These are phyloP conservation scores for Acanthosoma haemorrhoidale DNA, from an alignment of 2,888 invertebrate genomes.

Conservation along the genomic window DNA sequence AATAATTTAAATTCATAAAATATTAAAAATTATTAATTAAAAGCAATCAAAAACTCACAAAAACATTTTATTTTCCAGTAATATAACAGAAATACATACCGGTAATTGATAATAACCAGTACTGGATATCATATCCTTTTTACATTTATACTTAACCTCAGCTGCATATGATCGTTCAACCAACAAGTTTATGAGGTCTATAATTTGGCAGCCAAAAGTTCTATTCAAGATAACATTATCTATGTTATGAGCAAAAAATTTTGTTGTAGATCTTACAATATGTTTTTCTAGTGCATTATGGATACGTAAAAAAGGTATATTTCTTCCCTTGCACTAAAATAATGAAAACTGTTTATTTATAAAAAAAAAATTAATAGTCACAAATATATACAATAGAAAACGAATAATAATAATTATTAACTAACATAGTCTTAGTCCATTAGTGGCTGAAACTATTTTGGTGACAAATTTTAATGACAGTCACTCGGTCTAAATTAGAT, in stretches of 20 bases:
- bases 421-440: too few species aligned
- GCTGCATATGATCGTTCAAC: not conserved
- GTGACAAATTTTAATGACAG: too few species aligned
- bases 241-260: conserved; percentile 9
- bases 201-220: conserved; percentile 10
- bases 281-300: not conserved
- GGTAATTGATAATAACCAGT: not conserved
- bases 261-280: not conserved
- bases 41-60: not conserved
- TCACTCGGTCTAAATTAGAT: too few species aligned
- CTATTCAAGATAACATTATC: not conserved
- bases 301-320: conserved; percentile 4
- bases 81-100: not conserved
- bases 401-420: too few species aligned
- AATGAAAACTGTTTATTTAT: not conserved
- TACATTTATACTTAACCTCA: not conserved
- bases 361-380: not conserved
- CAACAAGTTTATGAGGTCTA: conserved; percentile 12
- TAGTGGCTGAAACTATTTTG: too few species aligned
- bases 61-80: too few species aligned
- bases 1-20: too few species aligned
- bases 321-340: conserved; percentile 7
- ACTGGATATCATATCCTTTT: not conserved
- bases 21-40: too few species aligned
- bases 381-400: not conserved